Conservation (phyloP, 2,113 vertebrate genomes). For the Forbesichthys agassizii region DNA sequence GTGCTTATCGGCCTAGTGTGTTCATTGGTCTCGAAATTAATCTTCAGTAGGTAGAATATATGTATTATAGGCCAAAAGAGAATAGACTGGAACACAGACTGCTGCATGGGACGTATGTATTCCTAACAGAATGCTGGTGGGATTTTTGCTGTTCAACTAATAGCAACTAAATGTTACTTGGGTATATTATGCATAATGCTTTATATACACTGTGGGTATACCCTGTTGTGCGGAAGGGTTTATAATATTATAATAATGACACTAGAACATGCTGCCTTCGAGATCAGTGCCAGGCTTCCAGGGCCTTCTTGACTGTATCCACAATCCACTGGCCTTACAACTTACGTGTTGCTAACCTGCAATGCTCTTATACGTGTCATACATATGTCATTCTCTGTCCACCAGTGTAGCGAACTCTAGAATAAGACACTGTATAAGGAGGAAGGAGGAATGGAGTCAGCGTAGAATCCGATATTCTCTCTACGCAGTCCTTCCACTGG, state of each 20-base stretch:
- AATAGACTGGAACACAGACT: too few relatives aligned
- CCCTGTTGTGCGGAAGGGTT: too few relatives aligned
- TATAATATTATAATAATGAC: too few relatives aligned
- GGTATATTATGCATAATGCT: too few relatives aligned
- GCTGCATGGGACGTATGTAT: too few relatives aligned
- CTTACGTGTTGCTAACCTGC: conserved; percentile 6
- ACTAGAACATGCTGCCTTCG: conserved; percentile 4
- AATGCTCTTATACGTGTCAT: conserved; percentile 36
- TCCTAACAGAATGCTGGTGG: too few relatives aligned
- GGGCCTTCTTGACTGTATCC: conserved; percentile 25
- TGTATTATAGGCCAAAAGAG: conserved; percentile 1
- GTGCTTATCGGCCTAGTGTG: too few relatives aligned
- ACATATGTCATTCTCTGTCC: conserved; percentile 30
- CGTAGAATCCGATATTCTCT: conserved; percentile 66
- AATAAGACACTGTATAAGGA: conserved; percentile 29
- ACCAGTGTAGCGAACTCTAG: conserved; percentile 37
- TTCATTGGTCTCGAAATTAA: too few relatives aligned
- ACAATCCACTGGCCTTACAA: conserved; percentile 42
- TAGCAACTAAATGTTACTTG: too few relatives aligned
- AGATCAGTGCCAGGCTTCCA: conserved; percentile 19
- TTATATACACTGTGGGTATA: too few relatives aligned
- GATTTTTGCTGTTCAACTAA: too few relatives aligned
- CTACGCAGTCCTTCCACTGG: conserved; percentile 57
- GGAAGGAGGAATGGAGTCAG: conserved; percentile 17
- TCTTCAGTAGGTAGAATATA: too few relatives aligned